Conservation (phyloP, 1,140 invertebrate genomes). For the Drosophila nigrodunni region DNA sequence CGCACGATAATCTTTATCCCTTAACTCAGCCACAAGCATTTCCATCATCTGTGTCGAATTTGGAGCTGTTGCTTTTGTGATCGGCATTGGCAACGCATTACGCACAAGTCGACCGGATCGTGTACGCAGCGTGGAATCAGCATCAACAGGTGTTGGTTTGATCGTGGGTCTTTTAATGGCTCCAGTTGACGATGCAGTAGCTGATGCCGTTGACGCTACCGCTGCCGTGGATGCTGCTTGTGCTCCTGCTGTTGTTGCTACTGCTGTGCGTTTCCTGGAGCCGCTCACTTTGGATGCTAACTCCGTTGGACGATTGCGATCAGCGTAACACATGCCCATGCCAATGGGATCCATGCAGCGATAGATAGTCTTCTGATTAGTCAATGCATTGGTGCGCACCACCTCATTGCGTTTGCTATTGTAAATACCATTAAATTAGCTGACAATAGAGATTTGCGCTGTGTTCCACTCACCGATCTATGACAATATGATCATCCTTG, state of each 20-base stretch:
- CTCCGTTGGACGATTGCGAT: neutral
- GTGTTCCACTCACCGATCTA: constrained; percentile 58
- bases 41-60: constrained; percentile 43
- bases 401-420: constrained; percentile 75
- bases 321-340: constrained; percentile 57
- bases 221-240: neutral
- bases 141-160: constrained; percentile 23
- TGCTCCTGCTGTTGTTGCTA: neutral
- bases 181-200: neutral
- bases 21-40: constrained; percentile 53
- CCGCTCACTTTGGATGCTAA: constrained; percentile 29
- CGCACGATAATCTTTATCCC: constrained; percentile 66
- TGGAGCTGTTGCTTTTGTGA: constrained; percentile 7
- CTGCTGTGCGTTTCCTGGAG: constrained; percentile 31
- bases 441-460: neutral
- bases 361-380: constrained; percentile 76
- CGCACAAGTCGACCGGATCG: constrained; percentile 64
- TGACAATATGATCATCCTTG: constrained; percentile 74
- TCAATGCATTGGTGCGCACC: constrained; percentile 59
- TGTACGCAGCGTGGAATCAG: constrained; percentile 43
- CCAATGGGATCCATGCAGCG: constrained; percentile 65
- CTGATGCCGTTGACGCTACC: neutral
- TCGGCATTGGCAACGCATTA: constrained; percentile 33
- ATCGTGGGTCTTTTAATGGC: neutral
- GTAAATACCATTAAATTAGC: neutral